Base-by-base conservation (phyloP, 1,140 invertebrate genomes). In the Nomia melanderi region DNA sequence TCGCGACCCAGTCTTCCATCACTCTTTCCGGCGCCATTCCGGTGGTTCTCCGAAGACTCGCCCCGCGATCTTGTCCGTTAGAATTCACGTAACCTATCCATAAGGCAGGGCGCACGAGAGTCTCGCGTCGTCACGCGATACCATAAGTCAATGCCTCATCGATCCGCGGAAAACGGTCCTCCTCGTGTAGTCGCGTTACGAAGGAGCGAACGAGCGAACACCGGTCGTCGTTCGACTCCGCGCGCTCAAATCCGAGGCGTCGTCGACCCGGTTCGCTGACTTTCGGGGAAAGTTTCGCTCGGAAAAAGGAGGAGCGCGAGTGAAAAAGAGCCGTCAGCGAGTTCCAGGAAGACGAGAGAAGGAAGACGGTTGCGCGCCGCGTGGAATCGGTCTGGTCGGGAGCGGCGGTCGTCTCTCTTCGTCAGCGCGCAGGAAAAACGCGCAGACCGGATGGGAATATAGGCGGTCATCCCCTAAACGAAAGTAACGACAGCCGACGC, bases 401-500 rank as follows among this genome's bases (percentile, higher is more conserved):
- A 44, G 29, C 74, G 56, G 9, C 64, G 36, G 65, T 71, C 50
- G 71, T 83, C 67, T 65, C 69, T 83, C 31, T 70, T 54, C 27
- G 33, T 20, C 41, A 23, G 23, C n/a, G 36, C 41, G 44, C 39
- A 12, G n/a, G 36, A 29, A n/a, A n/a, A n/a, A n/a, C n/a, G 69
- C n/a, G n/a, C 25, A 25, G 41, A 29, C 29, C 63, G 66, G 75
- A 78, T 83, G 80, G 73, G 84, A 85, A 85, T 85, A 84, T 85
- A 83, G 85, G 81, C 72, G 81, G 84, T 83, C 84, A 86, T 86
- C 83, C 84, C 84, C 81, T 83, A 81, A 86, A 86, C 81, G 84
- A 81, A 86, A 86, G 81, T 86, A 86, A 86, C 85, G 85, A 86
- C 85, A 86, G 85, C 84, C 79, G 72, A 81, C 73, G 78, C 67